phyloP scores from a whole-genome alignment of 2,797 vertebrate genomes.

The Gastrophryne carolinensis region DNA sequence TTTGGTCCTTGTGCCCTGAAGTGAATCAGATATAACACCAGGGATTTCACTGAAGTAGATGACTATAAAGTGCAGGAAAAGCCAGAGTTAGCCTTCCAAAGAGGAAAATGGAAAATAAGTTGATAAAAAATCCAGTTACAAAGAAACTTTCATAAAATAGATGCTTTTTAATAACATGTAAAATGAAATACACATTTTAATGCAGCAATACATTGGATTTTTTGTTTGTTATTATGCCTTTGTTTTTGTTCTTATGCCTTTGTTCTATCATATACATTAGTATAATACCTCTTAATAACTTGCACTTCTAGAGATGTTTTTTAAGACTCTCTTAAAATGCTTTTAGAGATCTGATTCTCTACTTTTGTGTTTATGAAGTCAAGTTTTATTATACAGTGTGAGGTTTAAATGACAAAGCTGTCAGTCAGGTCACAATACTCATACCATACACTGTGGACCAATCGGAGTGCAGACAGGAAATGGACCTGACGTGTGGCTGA shows the following conservation, averaged over 20 bases:
- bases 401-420: no score
- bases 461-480: no score
- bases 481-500: no score
- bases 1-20: neutral
- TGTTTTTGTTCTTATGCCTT: neutral
- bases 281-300: neutral
- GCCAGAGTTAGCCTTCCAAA: neutral
- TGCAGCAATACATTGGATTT: neutral
- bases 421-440: no score
- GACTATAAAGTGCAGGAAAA: neutral
- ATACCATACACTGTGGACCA: no score
- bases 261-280: neutral
- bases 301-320: no score
- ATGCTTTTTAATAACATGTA: neutral
- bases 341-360: no score
- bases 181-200: neutral
- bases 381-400: no score
- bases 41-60: slow-evolving; percentile 24
- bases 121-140: neutral
- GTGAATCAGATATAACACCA: neutral
- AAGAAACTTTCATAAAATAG: neutral
- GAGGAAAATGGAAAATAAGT: neutral
- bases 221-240: neutral
- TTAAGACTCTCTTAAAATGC: no score
- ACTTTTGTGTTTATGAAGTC: no score